phyloP scores from a whole-genome alignment of 2,113 vertebrate species.

The Manacus vitellinus region DNA sequence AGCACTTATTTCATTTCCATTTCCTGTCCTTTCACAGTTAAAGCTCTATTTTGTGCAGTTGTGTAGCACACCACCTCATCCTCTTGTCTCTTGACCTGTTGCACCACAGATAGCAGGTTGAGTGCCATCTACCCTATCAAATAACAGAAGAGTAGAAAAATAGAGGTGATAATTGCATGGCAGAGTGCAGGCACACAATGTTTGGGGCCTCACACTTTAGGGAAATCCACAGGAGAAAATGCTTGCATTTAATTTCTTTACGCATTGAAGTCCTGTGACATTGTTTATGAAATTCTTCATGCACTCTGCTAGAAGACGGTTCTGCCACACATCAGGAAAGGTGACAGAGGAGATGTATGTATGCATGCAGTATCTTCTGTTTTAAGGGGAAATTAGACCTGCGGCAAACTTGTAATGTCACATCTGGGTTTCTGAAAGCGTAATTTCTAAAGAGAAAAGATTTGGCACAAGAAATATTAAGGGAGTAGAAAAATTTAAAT shows the following conservation, averaged over 20 bases:
- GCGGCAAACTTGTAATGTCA: not conserved
- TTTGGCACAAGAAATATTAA: constrained; percentile 19
- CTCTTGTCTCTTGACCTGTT: not conserved
- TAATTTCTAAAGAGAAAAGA: constrained; percentile 22
- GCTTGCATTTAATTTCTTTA: not conserved
- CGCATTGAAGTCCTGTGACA: not conserved
- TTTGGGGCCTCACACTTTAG: not conserved
- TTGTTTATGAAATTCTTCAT: not conserved
- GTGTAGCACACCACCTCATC: not conserved
- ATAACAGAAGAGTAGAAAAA: not conserved
- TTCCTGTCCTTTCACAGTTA: not conserved
- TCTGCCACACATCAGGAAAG: not conserved
- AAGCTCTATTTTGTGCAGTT: not conserved
- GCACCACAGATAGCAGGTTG: not conserved
- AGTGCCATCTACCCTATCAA: not conserved
- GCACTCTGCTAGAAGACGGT: not conserved
- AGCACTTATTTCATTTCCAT: not conserved
- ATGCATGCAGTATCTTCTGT: not conserved
- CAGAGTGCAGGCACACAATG: not conserved
- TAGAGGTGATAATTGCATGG: not conserved
- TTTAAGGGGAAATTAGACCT: not conserved
- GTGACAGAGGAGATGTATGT: not conserved
- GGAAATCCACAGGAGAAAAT: not conserved
- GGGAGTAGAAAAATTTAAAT: not conserved
- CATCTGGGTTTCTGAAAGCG: constrained; percentile 34